These are phyloP conservation scores for Halcyon badia DNA, from an alignment of 2,797 vertebrate species.

Conservation along the genomic window DNA sequence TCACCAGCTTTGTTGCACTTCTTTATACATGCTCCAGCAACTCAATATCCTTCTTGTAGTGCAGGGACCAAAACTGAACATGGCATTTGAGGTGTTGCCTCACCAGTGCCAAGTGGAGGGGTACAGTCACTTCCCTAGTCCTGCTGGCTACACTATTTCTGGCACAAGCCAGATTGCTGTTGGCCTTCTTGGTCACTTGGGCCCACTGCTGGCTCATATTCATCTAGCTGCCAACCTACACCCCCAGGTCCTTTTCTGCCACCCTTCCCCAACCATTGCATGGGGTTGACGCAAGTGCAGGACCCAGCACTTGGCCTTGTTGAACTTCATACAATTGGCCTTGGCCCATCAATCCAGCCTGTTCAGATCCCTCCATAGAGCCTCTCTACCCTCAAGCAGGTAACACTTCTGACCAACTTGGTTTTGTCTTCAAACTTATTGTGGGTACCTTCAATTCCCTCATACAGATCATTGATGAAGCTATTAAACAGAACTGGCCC, in stretches of 20 bases:
- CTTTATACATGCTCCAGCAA: not conserved
- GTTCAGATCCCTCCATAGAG: too few species aligned
- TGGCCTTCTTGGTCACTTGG: not conserved
- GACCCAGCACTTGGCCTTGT: too few species aligned
- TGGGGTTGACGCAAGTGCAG: too few species aligned
- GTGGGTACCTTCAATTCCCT: fast-evolving
- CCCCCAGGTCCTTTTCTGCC: too few species aligned
- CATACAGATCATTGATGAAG: not conserved
- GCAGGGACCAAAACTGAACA: not conserved
- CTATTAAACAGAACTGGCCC: not conserved
- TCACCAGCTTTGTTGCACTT: not conserved
- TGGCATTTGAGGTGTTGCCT: not conserved
- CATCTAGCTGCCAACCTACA: too few species aligned
- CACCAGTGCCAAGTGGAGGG: not conserved
- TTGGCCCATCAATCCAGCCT: too few species aligned
- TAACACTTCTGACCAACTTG: fast-evolving
- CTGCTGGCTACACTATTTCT: not conserved
- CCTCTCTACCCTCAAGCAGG: not conserved
- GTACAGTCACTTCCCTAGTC: not conserved
- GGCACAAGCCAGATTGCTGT: not conserved
- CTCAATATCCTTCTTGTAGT: not conserved
- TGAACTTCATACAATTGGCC: too few species aligned
- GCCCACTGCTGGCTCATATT: not conserved
- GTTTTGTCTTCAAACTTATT: not conserved
- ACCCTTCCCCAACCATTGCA: too few species aligned